Percentiles rank a stretch among this genome's conserved stretches.
Evolutionary conservation across 1,140 invertebrate genomes (phyloP).

Genomic region (Drosophila mayri): DNA sequence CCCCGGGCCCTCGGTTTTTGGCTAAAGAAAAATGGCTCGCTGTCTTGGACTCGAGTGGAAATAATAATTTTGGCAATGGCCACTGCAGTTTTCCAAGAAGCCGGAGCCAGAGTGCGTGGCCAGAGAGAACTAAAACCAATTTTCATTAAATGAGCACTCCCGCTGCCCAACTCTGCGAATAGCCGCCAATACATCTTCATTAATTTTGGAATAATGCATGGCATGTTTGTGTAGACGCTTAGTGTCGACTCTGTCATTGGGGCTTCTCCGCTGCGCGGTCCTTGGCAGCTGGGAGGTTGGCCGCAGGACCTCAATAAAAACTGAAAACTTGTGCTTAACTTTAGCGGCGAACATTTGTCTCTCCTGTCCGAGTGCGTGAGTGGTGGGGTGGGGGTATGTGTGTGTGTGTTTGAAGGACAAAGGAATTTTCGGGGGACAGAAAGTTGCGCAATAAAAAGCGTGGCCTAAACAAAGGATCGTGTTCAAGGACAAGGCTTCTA

Average conservation of each 20-base stretch:
- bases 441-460: conserved; percentile 39
- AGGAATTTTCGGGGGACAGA: conserved; percentile 19
- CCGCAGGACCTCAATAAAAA: conserved; percentile 47
- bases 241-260: conserved; percentile 47
- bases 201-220: conserved; percentile 74
- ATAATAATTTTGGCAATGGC: conserved; percentile 71
- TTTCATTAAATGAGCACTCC: conserved; percentile 57
- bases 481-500: conserved; percentile 51
- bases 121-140: conserved; percentile 52
- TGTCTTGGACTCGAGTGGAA: conserved; percentile 57
- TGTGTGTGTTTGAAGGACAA: conserved; percentile 41
- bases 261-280: background rate
- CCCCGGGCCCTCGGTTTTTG: conserved; percentile 7
- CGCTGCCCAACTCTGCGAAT: conserved; percentile 10
- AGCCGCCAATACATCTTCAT: conserved; percentile 76
- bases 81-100: conserved; percentile 49
- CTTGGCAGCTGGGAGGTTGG: conserved; percentile 13
- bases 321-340: conserved; percentile 68
- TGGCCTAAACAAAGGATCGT: conserved; percentile 69
- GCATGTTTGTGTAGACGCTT: conserved; percentile 72
- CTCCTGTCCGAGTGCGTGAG: conserved; percentile 3
- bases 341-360: conserved; percentile 63
- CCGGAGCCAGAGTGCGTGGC: background rate
- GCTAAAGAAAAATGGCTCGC: conserved; percentile 65
- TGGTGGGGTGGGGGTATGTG: background rate